Base-by-base conservation (phyloP, 2,797 vertebrate genomes). In the Xiphorhynchus erythropygius region DNA sequence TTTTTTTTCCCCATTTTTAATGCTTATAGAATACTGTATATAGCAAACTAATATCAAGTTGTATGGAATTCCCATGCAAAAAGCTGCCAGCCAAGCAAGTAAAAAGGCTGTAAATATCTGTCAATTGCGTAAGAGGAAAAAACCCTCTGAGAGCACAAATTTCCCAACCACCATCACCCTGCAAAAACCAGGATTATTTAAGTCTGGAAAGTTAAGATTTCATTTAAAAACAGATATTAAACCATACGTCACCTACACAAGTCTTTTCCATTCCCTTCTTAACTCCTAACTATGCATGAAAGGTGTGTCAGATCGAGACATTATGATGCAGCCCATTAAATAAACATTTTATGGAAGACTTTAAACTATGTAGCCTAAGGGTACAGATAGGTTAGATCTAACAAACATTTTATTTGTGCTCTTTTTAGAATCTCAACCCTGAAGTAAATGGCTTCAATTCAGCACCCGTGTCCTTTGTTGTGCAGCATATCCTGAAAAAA, bases 141-240 rank as follows among this genome's bases (percentile, higher is more conserved):
- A 95, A 53, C 33, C 53, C 89, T 89, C 67, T 22, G 84, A 90
- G 59, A 95, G 63, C 33, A 89, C 70, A 88, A n/a, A 88, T 88
- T 95, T 94, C 95, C 77, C 83, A 69, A 89, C 65, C 76, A 85
- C 52, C 87, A 92, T 28, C 47, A 70, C 73, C 33, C 93, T 59
- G 76, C 53, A 93, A 91, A 93, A 89, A 81, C 0, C n/a, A 75
- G 76, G 42, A 83, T 93, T 80, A 86, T 84, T 92, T 84, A 87
- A 92, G 89, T 76, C 94, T 95, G 92, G 91, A 96, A 94, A 96
- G 92, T 95, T 89, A 95, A 94, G 82, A 81, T 94, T 96, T 96
- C 82, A 93, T 95, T 94, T 91, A 76, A 95, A 95, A 95, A 86
- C 84, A 93, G 90, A 67, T 95, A 96, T 91, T 96, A 96, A 97